Conservation (phyloP, 2,888 invertebrate species). For the Drosophila anomelani region DNA sequence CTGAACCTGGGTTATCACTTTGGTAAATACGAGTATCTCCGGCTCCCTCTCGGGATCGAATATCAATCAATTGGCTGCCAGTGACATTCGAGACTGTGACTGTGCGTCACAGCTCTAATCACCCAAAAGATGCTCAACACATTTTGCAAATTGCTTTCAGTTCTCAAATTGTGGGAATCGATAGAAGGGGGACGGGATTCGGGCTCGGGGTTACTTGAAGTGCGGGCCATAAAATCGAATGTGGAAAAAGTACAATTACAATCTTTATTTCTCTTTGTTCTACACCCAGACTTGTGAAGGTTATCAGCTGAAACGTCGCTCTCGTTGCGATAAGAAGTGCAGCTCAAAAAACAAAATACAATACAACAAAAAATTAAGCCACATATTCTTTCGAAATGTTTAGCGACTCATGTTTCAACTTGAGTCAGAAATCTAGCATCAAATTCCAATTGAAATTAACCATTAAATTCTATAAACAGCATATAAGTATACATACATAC, state of each 20-base stretch:
- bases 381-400: constrained; percentile 11
- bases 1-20: constrained; percentile 73
- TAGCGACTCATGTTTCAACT: constrained; percentile 29
- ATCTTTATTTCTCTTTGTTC: constrained; percentile 40
- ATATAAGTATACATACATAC: neutral
- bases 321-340: constrained; percentile 48
- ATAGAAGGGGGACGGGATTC: constrained; percentile 3
- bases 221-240: constrained; percentile 22
- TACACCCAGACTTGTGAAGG: constrained; percentile 53
- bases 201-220: constrained; percentile 20
- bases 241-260: constrained; percentile 25
- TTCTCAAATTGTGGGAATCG: constrained; percentile 45
- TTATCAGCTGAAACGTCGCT: constrained; percentile 57
- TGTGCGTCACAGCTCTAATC: constrained; percentile 44
- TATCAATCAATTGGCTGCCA: constrained; percentile 71
- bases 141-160: constrained; percentile 66
- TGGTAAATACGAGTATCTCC: constrained; percentile 63
- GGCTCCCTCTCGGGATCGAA: constrained; percentile 53
- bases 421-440: constrained; percentile 54
- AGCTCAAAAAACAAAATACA: constrained; percentile 12
- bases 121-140: constrained; percentile 59
- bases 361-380: constrained; percentile 14
- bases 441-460: constrained; percentile 63
- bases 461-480: constrained; percentile 29
- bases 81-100: constrained; percentile 31